Base-by-base conservation (phyloP, 2,113 vertebrate genomes). In the Muntiacus muntjak region DNA sequence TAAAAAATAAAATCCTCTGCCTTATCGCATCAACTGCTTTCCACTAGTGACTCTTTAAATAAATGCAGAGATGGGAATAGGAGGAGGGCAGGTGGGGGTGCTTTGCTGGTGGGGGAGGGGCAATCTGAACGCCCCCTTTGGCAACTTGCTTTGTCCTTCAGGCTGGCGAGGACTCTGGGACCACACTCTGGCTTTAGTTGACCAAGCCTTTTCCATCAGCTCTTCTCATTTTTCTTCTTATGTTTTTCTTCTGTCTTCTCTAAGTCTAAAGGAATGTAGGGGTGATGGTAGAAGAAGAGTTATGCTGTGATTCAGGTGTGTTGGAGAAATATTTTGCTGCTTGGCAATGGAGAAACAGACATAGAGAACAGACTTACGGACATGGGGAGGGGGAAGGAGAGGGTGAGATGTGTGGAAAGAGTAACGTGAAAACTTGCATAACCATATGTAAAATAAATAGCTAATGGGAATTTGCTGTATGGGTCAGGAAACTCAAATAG, bases 1-100 rank as follows among this genome's bases (percentile, higher is more conserved):
- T 79, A 33, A 93, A 90, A 96, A 93, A 90, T 86, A 88, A 95
- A 97, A 96, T 89, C 55, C 84, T 92, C 94, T 60, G 57, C 62
- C 36, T 91, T 92, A 95, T 57, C 25, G 6, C 62, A 97, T 94
- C 40, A 84, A 36, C 23, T 47, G 19, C 33, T 94, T 92, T 81
- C 40, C 79, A 54, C 9, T 16, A 89, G 40, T 58, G 91, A 25
- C 45, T 76, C 97, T 86, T 93, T 60, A 54, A 85, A 55, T 36
- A 47, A 87, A 47, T 30, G 4, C 17, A 79, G 50, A n/a, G 74
- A 85, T 33, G 5, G 52, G 26, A n/a, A 13, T 3, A 33, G 43
- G 64, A 28, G 64, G 55, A 36, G 33, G 1, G 0, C 28, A 85
- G n/a, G 82, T 15, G 1, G 28, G n/a, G 21, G 7, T 33, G 67